Evolutionary conservation across 2,113 vertebrate species (phyloP).

Genomic region (Bos javanicus): DNA sequence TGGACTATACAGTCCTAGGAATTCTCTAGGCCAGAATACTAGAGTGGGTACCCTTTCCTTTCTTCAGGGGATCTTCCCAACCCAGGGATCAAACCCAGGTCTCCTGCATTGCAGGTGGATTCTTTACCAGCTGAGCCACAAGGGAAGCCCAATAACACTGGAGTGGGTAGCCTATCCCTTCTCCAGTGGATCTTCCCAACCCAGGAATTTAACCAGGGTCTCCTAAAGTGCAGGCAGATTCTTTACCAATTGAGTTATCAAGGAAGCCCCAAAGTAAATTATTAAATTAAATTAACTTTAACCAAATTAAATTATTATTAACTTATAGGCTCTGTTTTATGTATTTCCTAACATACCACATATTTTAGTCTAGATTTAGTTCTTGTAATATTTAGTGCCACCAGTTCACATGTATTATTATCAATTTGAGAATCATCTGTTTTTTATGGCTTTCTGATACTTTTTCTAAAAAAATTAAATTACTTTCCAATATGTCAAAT

Average conservation of each 20-base stretch:
- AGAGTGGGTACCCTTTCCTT: not conserved
- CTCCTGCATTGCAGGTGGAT: not conserved
- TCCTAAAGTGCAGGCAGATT: not conserved
- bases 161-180: not conserved
- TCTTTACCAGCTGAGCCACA: not conserved
- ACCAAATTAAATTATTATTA: not conserved
- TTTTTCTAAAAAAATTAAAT: constrained; percentile 6
- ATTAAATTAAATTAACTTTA: not conserved
- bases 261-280: not conserved
- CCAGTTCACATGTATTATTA: not conserved
- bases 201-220: not conserved
- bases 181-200: not conserved
- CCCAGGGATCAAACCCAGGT: not conserved
- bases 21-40: not conserved
- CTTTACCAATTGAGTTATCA: not conserved
- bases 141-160: not conserved
- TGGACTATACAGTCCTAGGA: not conserved
- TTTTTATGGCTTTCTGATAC: not conserved
- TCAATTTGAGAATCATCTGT: not conserved
- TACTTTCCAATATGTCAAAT: not conserved
- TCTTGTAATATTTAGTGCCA: not conserved
- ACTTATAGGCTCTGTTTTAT: not conserved
- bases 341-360: not conserved
- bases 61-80: not conserved
- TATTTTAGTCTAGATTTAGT: not conserved